Base-by-base conservation (phyloP, 2,888 invertebrate genomes). In the Holacanthella duospinosa region DNA sequence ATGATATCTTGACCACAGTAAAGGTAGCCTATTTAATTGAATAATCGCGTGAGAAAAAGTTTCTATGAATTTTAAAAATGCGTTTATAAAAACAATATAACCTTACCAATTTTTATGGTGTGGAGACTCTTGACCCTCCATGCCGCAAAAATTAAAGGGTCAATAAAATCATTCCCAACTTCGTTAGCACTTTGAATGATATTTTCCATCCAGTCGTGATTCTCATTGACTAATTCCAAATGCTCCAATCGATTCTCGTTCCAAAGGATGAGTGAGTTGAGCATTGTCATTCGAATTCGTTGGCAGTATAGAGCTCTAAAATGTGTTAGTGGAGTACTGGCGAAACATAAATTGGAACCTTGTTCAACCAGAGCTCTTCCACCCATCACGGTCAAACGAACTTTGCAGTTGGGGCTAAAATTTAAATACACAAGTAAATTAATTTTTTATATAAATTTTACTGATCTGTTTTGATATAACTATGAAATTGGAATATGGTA, bases 1-100 rank as follows among this genome's bases (percentile, higher is more conserved):
- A 85, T 78, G 60, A 86, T 76, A 77, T 85, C 83, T 68, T 84
- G 81, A 64, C 82, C 82, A 67, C 78, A 79, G 74, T 85, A 83
- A 70, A 83, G 82, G 74, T 84, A 84, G 43, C 85, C 83, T 78
- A 66, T 3, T n/a, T 72, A 71, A 64, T 9, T 36, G 19, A 28
- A n/a, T 55, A 53, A 24, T 26, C n/a, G 9, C 56, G 28, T 4
- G 9, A 56, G n/a, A 26, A 26, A 28, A 25, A 56, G n/a, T n/a
- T n/a, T n/a, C n/a, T n/a, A n/a, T n/a, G n/a, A n/a, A n/a, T n/a
- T n/a, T n/a, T n/a, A 19, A 19, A 16, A 54, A 19, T 54, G 12
- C 12, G 16, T 19, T 54, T 19, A 12, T 54, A 12, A 19, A 12
- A 16, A 54, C 12, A 19, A 54, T 12, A 19, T 19, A 68, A 66